Percentiles rank a stretch among this genome's conserved stretches.
Conservation (phyloP, 2,888 invertebrate genomes). For the Ormyrus rosae region DNA sequence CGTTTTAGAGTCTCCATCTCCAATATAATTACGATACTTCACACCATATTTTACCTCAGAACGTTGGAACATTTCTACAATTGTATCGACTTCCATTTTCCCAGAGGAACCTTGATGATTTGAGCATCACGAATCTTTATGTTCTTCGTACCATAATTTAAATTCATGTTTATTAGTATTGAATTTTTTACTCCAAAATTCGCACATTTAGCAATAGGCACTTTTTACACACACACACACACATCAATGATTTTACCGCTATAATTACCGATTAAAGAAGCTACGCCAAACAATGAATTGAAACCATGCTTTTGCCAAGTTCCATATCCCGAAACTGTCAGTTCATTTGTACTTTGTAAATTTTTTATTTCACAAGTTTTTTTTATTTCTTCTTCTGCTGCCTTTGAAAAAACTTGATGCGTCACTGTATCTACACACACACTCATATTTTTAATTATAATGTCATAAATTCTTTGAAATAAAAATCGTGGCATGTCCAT, state of each 20-base stretch:
- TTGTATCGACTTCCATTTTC: slow-evolving; percentile 2
- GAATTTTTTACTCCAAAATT: background rate
- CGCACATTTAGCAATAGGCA: background rate
- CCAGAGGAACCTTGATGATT: background rate
- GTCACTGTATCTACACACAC: background rate
- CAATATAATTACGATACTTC: too few species aligned
- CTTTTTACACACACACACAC: background rate
- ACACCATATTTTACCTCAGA: too few species aligned
- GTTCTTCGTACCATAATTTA: background rate
- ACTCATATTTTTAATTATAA: background rate
- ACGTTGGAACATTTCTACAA: too few species aligned
- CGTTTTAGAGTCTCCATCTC: too few species aligned
- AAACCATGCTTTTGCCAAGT: background rate
- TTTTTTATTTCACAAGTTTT: background rate
- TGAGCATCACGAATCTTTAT: background rate
- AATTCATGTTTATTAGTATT: background rate
- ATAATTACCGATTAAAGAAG: background rate
- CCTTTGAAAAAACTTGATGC: background rate
- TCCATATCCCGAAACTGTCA: too few species aligned
- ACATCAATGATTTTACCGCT: background rate
- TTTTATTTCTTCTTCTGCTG: background rate
- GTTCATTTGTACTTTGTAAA: background rate
- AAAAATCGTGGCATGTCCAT: background rate
- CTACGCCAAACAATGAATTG: background rate
- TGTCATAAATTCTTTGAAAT: background rate